Conservation (phyloP, 2,888 invertebrate genomes). For the Griposia aprilina region DNA sequence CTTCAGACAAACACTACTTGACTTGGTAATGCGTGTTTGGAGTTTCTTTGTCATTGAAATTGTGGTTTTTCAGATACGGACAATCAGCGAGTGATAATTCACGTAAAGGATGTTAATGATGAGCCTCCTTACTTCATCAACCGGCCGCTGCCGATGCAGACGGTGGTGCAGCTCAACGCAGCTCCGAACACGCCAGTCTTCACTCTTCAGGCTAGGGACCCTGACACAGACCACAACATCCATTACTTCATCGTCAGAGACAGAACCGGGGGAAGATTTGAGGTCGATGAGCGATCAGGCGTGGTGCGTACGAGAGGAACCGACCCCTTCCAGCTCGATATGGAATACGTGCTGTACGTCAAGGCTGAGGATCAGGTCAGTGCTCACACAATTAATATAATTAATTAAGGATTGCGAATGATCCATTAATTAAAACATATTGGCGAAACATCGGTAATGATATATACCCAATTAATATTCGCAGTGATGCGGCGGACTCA, state of each 20-base stretch:
- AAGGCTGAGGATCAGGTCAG: conserved; percentile 97
- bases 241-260: conserved; percentile 99
- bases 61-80: conserved; percentile 94
- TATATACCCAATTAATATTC: conserved; percentile 33
- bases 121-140: conserved; percentile 99
- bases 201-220: conserved; percentile 99
- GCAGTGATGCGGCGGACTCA: conserved; percentile 2
- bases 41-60: conserved; percentile 32
- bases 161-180: conserved; percentile 98
- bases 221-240: conserved; percentile 98
- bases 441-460: conserved; percentile 19
- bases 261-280: conserved; percentile 94
- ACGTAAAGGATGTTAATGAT: conserved; percentile 98
- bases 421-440: conserved; percentile 37
- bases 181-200: conserved; percentile 98
- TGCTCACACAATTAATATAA: conserved; percentile 14
- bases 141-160: conserved; percentile 98
- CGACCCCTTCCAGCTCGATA: conserved; percentile 97
- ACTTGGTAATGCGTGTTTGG: conserved; percentile 25
- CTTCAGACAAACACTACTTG: conserved; percentile 38
- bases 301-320: conserved; percentile 97
- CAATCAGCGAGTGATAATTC: conserved; percentile 98
- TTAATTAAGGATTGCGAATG: conserved; percentile 15
- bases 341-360: conserved; percentile 98
- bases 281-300: conserved; percentile 97